Conservation (phyloP, 37 sponge, comb jelly and placozoan genomes). For the Amphimedon queenslandica region DNA sequence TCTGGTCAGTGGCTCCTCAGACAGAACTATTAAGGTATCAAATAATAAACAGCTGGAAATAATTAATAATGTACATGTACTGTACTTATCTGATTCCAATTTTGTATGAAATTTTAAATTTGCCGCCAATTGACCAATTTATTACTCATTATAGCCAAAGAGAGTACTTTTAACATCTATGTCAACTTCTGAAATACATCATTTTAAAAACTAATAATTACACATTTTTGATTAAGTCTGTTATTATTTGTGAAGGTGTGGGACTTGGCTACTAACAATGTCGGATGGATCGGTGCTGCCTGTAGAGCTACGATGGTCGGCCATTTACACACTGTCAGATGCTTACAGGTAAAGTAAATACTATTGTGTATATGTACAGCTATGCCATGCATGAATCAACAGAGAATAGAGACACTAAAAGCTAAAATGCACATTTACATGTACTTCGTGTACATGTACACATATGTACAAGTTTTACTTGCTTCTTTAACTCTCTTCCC, state of each 20-base stretch:
- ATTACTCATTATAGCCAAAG: no score
- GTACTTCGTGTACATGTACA: not conserved
- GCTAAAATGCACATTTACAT: not conserved
- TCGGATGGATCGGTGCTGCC: constrained; percentile 74
- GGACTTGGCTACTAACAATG: constrained; percentile 83
- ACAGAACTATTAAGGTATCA: constrained; percentile 86
- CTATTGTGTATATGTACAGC: not conserved
- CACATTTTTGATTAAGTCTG: no score
- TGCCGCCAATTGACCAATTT: no score
- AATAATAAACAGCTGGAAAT: not conserved
- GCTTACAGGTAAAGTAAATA: constrained; percentile 68
- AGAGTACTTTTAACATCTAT: no score
- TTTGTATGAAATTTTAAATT: no score
- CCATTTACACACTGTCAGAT: constrained; percentile 93
- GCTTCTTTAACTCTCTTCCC: not conserved
- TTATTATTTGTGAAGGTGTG: constrained; percentile 48
- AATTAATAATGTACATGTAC: no score
- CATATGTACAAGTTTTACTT: not conserved
- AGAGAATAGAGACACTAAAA: no score
- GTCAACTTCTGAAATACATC: no score
- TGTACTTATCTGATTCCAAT: no score
- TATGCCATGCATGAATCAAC: no score
- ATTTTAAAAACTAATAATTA: no score
- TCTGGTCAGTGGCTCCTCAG: constrained; percentile 92
- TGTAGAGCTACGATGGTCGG: constrained; percentile 94